Conservation (phyloP, 2,113 vertebrate species). For the Periophthalmus modestus region DNA sequence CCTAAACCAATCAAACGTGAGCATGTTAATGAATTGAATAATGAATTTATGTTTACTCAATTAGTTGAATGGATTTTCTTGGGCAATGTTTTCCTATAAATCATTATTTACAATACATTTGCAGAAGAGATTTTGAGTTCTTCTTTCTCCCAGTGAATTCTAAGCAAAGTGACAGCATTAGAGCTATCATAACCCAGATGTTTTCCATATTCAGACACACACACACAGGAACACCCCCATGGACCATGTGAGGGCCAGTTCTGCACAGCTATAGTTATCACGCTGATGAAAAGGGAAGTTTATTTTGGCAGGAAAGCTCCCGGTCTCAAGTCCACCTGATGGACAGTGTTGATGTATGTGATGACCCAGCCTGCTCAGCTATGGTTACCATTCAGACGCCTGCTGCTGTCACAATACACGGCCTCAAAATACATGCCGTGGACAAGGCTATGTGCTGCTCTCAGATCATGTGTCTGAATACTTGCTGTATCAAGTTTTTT, state of each 20-base stretch:
- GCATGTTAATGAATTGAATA: too few relatives aligned
- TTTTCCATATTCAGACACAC: conserved; percentile 46
- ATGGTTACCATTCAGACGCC: conserved; percentile 29
- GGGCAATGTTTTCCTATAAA: not conserved
- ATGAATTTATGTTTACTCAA: too few relatives aligned
- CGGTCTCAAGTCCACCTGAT: conserved; percentile 43
- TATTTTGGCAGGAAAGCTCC: conserved; percentile 51
- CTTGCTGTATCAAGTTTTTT: not conserved
- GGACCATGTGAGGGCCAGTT: conserved; percentile 31
- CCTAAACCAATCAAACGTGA: too few relatives aligned
- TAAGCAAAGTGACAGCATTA: conserved; percentile 40
- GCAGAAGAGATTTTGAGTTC: too few relatives aligned
- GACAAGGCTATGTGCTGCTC: not conserved
- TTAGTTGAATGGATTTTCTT: too few relatives aligned
- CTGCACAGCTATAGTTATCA: conserved; percentile 55
- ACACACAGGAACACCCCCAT: conserved; percentile 2
- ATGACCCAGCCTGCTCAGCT: conserved; percentile 41
- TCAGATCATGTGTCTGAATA: not conserved
- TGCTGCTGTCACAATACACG: not conserved
- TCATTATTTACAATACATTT: not conserved
- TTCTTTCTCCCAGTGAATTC: conserved; percentile 23
- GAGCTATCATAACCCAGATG: conserved; percentile 49
- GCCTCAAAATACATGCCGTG: not conserved
- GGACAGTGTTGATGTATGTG: conserved; percentile 46
- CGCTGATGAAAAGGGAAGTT: conserved; percentile 37